These are phyloP conservation scores for Tromatobia lineatoria DNA, from an alignment of 2,888 invertebrate species.

Conservation along the genomic window DNA sequence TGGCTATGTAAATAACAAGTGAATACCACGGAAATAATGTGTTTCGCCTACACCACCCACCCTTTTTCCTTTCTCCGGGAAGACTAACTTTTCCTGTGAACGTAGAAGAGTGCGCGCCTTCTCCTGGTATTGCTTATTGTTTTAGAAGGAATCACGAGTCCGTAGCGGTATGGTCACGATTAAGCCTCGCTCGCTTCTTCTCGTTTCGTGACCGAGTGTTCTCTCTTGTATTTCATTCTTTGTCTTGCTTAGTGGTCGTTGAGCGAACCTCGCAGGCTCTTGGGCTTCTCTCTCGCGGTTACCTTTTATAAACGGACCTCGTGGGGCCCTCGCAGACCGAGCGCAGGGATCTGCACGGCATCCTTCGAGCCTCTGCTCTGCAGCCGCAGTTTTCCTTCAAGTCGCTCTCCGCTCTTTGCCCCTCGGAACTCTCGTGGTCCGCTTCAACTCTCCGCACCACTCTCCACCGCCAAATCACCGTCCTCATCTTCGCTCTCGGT, in stretches of 20 bases:
- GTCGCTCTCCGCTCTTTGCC: slow-evolving; percentile 51
- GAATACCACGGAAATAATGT: slow-evolving; percentile 60
- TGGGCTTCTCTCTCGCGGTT: slow-evolving; percentile 37
- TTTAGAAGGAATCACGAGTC: slow-evolving; percentile 75
- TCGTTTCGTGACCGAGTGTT: slow-evolving; percentile 65
- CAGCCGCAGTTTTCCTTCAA: slow-evolving; percentile 52
- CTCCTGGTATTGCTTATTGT: slow-evolving; percentile 74
- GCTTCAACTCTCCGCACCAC: slow-evolving; percentile 57
- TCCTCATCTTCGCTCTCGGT: slow-evolving; percentile 67
- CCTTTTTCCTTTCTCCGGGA: slow-evolving; percentile 50
- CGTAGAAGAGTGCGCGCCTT: slow-evolving; percentile 39
- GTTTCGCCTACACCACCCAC: slow-evolving; percentile 55
- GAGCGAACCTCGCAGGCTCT: slow-evolving; percentile 45
- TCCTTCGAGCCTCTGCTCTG: slow-evolving; percentile 51
- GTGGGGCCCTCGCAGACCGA: slow-evolving; percentile 52
- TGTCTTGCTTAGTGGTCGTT: slow-evolving; percentile 30
- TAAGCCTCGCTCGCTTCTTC: slow-evolving; percentile 67
- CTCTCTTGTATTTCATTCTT: slow-evolving; percentile 55
- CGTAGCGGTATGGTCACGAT: slow-evolving; percentile 73
- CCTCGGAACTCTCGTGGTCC: slow-evolving; percentile 58
- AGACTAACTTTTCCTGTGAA: slow-evolving; percentile 61
- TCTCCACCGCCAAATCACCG: slow-evolving; percentile 65
- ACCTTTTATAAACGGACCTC: slow-evolving; percentile 67
- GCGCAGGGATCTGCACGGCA: slow-evolving; percentile 63
- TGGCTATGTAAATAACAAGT: slow-evolving; percentile 5